phyloP scores from a whole-genome alignment of 2,113 vertebrate genomes.

The Planiliza haematocheilus region DNA sequence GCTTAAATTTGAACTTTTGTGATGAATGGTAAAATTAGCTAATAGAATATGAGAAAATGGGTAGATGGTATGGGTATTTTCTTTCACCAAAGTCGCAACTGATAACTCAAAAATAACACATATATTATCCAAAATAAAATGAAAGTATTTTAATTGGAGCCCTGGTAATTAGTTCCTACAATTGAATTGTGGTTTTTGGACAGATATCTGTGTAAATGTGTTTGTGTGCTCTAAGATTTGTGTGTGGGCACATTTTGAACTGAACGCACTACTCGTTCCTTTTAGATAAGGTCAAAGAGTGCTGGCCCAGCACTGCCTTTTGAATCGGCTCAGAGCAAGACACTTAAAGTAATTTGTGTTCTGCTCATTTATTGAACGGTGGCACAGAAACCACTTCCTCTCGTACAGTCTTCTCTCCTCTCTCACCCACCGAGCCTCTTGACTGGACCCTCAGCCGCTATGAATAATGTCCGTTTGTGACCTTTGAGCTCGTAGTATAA shows the following conservation, averaged over 20 bases:
- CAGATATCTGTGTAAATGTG: neutral
- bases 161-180: too few relatives aligned
- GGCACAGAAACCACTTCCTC: slow-evolving; percentile 37
- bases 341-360: slow-evolving; percentile 63
- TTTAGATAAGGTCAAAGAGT: slow-evolving; percentile 61
- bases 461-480: slow-evolving; percentile 39
- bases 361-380: slow-evolving; percentile 52
- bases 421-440: neutral
- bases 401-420: slow-evolving; percentile 3
- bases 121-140: too few relatives aligned
- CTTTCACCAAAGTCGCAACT: too few relatives aligned
- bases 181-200: neutral
- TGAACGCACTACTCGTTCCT: slow-evolving; percentile 34
- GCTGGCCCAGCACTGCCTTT: slow-evolving; percentile 47
- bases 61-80: too few relatives aligned
- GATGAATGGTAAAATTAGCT: too few relatives aligned
- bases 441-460: slow-evolving; percentile 9
- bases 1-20: too few relatives aligned
- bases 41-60: too few relatives aligned
- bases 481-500: slow-evolving; percentile 39
- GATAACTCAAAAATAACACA: too few relatives aligned
- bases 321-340: slow-evolving; percentile 51
- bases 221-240: neutral
- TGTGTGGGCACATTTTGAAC: slow-evolving; percentile 22
- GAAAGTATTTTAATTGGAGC: too few relatives aligned